These are phyloP conservation scores for Drosophila neoperkinsi DNA, from an alignment of 2,888 invertebrate species.

Conservation along the genomic window DNA sequence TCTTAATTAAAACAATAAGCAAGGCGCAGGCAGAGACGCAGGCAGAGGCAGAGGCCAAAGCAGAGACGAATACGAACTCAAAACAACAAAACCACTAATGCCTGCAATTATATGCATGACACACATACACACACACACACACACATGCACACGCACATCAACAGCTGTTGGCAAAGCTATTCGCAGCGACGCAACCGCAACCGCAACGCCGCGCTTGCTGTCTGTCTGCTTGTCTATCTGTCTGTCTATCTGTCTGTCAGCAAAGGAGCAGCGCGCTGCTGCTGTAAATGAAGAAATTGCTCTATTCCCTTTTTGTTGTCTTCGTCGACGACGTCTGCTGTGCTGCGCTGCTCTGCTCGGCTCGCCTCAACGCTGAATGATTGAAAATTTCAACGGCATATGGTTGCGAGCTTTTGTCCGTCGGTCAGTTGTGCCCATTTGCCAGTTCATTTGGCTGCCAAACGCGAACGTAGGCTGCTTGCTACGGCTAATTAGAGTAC, in stretches of 20 bases:
- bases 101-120: conserved; percentile 76
- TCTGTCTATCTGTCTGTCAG: conserved; percentile 53
- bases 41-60: background rate
- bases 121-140: conserved; percentile 26
- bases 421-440: conserved; percentile 37
- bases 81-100: conserved; percentile 61
- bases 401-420: conserved; percentile 42
- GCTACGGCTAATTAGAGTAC: conserved; percentile 36
- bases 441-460: conserved; percentile 66
- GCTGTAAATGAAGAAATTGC: conserved; percentile 79
- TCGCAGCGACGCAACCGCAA: conserved; percentile 74
- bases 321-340: conserved; percentile 54
- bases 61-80: background rate
- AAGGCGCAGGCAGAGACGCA: background rate
- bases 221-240: conserved; percentile 13
- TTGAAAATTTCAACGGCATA: conserved; percentile 68
- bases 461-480: conserved; percentile 1
- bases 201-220: conserved; percentile 57
- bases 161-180: conserved; percentile 72
- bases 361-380: conserved; percentile 72
- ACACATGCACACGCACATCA: conserved; percentile 30
- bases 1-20: conserved; percentile 80
- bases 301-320: conserved; percentile 59
- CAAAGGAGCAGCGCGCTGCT: conserved; percentile 54
- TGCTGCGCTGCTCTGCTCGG: conserved; percentile 27